phyloP scores from a whole-genome alignment of 1,140 invertebrate genomes.

The Dufourea novaeangliae region DNA sequence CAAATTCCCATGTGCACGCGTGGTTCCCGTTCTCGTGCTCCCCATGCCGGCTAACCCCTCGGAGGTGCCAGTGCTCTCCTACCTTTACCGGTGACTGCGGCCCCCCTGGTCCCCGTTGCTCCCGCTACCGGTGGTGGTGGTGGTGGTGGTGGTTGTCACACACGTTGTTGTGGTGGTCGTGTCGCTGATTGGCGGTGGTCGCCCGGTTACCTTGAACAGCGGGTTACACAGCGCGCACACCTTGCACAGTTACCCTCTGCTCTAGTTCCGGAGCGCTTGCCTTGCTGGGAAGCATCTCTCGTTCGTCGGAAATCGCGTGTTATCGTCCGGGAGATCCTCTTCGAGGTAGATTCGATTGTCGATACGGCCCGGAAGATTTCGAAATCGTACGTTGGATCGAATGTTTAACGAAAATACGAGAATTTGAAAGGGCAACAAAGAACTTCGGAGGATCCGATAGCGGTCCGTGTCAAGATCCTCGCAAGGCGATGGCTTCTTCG shows the following conservation, averaged over 20 bases:
- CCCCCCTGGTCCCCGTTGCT: conserved; percentile 23
- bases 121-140: conserved; percentile 6
- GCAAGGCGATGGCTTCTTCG: not conserved
- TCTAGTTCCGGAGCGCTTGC: conserved; percentile 55
- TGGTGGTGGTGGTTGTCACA: conserved; percentile 45
- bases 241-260: conserved; percentile 70
- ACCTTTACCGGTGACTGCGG: conserved; percentile 12
- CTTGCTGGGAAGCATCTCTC: not conserved
- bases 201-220: conserved; percentile 65
- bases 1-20: conserved; percentile 72
- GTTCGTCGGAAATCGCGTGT: not conserved
- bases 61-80: conserved; percentile 20
- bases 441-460: not conserved
- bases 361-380: too few species aligned
- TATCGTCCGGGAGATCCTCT: too few species aligned
- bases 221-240: conserved; percentile 59
- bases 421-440: too few species aligned
- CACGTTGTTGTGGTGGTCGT: conserved; percentile 23
- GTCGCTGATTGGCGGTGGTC: conserved; percentile 43
- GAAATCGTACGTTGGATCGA: too few species aligned
- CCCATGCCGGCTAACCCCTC: conserved; percentile 46
- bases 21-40: conserved; percentile 60
- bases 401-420: too few species aligned
- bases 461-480: too few species aligned
- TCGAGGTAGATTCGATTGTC: too few species aligned